Evolutionary conservation across 2,888 invertebrate species (phyloP).

Genomic region (Bombylius discolor): DNA sequence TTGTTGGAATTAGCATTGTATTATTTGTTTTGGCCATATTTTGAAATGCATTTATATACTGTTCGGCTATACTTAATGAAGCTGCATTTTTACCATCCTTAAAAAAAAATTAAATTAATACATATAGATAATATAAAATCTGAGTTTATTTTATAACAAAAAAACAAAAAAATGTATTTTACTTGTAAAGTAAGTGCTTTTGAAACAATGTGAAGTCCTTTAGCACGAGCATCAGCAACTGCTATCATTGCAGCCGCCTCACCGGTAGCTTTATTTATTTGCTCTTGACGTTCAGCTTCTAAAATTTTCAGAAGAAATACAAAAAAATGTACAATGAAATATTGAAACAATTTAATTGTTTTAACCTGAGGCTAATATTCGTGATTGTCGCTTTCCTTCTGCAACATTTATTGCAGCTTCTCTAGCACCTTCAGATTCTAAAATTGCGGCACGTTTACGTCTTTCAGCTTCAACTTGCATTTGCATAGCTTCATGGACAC

Average conservation of each 20-base stretch:
- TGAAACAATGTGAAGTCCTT: conserved; percentile 67
- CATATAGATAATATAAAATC: not conserved
- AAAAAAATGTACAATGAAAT: conserved; percentile 3
- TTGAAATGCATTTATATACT: conserved; percentile 89
- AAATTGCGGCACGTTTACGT: conserved; percentile 86
- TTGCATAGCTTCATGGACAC: conserved; percentile 99
- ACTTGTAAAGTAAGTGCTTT: conserved; percentile 36
- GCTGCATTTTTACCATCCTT: conserved; percentile 82
- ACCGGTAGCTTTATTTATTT: conserved; percentile 86
- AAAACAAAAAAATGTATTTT: not conserved
- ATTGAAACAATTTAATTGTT: not conserved
- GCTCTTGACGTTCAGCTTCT: conserved; percentile 90
- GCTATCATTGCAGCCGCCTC: conserved; percentile 84
- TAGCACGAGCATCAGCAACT: conserved; percentile 82
- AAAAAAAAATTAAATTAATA: conserved; percentile 13
- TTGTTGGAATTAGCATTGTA: conserved; percentile 86
- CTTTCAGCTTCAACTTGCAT: conserved; percentile 99
- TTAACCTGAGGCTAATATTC: conserved; percentile 78
- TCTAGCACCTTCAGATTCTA: conserved; percentile 91
- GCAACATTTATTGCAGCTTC: conserved; percentile 95
- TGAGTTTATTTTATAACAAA: not conserved
- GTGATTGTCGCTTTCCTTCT: conserved; percentile 83
- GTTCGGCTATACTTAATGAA: conserved; percentile 82
- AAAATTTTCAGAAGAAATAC: conserved; percentile 13
- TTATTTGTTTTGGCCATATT: conserved; percentile 87